Evolutionary conservation across 1,140 invertebrate genomes (phyloP), one percentile per base, ranked within the genome.

Genomic region (Charaxes varanes): DNA sequence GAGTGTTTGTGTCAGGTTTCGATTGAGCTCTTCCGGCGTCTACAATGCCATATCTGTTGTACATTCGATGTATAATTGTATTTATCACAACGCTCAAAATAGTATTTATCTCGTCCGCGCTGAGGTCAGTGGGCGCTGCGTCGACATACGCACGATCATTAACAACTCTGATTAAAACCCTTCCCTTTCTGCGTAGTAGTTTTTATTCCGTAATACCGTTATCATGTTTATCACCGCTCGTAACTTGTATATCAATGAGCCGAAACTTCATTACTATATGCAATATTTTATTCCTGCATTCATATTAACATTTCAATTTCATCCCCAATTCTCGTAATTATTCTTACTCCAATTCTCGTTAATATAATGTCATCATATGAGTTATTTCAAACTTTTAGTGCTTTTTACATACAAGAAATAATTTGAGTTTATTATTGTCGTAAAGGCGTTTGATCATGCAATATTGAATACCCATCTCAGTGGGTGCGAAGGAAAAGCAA

Each of bases 51-150:
- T 77, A 74, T 70, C 67, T 60, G 53, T 67, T 56, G 49, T 67
- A 67, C 62, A 57, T 74, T 78, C 63, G 64, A 72, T 64, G 66
- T 69, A 66, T 74, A n/a, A n/a, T 63, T 50, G 58, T 68, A 71
- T 60, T 76, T 77, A 81, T 81, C 77, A 53, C 54, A 47, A 41
- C 46, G 66, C 74, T 79, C 53, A 59, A 81, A 81, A 81, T 81
- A 81, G 72, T 53, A 56, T 65, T 71, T 82, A 82, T 82, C 77
- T 76, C 62, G 65, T 59, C 47, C 51, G 53, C 55, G 54, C 56
- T 76, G 74, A 82, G 78, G 78, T 79, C 74, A 79, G 62, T 77
- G 66, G 72, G 73, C 72, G 61, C 67, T 68, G 55, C 60, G 69
- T 40, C 54, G 51, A 59, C 61, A 53, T 58, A 65, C 49, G 54